phyloP scores from a whole-genome alignment of 2,113 vertebrate species.

The Pseudorhombus dupliciocellatus region DNA sequence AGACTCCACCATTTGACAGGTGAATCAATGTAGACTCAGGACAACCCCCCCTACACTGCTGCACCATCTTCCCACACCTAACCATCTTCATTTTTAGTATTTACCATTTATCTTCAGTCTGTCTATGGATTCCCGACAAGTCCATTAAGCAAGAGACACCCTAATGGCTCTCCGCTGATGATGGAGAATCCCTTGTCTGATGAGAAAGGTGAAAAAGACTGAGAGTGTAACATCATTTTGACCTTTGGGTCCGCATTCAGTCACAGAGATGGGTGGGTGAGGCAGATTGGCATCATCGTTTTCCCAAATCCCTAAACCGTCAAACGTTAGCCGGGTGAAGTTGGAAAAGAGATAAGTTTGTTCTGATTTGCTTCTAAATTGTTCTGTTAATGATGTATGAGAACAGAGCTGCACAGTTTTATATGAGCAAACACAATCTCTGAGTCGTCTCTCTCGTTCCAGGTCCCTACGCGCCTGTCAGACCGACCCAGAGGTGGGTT shows the following conservation, averaged over 20 bases:
- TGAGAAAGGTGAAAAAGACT: slow-evolving; percentile 71
- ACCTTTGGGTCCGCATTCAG: slow-evolving; percentile 68
- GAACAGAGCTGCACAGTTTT: neutral
- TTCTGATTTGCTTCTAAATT: slow-evolving; percentile 24
- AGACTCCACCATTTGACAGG: slow-evolving; percentile 72
- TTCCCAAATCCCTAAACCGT: slow-evolving; percentile 31
- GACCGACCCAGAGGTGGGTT: neutral
- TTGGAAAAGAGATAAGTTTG: slow-evolving; percentile 33
- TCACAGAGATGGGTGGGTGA: slow-evolving; percentile 48
- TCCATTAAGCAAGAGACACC: slow-evolving; percentile 81
- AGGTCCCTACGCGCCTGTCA: neutral
- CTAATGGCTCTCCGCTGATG: slow-evolving; percentile 78
- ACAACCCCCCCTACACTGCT: slow-evolving; percentile 58
- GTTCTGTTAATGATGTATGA: slow-evolving; percentile 5
- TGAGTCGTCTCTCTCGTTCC: neutral
- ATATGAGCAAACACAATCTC: slow-evolving; percentile 5
- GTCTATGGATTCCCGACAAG: slow-evolving; percentile 79
- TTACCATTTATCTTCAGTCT: slow-evolving; percentile 80
- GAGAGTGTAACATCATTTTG: slow-evolving; percentile 65
- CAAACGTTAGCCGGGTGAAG: slow-evolving; percentile 19
- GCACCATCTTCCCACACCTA: slow-evolving; percentile 63
- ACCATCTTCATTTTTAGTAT: slow-evolving; percentile 79
- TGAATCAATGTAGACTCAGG: slow-evolving; percentile 75
- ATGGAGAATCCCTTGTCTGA: slow-evolving; percentile 79
- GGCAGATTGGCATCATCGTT: slow-evolving; percentile 44